Evolutionary conservation across 2,797 vertebrate genomes (phyloP), one percentile per base, ranked within the genome.

Genomic region (Phataginus tetradactyla): DNA sequence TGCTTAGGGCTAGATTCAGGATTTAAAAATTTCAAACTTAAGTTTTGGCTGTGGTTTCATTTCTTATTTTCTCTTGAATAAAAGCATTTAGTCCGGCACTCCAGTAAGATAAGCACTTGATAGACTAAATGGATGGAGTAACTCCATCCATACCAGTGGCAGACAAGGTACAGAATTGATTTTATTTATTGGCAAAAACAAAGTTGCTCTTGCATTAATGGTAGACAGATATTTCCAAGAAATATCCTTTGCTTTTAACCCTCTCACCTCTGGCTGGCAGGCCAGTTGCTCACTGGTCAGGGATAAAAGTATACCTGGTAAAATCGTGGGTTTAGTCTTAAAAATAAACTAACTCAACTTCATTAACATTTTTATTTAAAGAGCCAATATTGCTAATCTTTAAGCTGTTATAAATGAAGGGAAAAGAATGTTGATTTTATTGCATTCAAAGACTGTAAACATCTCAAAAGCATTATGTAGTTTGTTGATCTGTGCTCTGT

Each of bases 361-460:
- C n/a, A 81, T 94, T 86, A 78, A 55, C 23, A 90, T 79, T 96
- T 96, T 91, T 89, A 78, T 80, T 96, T 95, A 81, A 95, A 93
- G 15, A 83, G 5, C n/a, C 42, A 81, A n/a, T 39, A 37, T 34
- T 83, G 34, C 21, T 92, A 92, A 90, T 94, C 92, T 97, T 79
- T 42, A 0, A 87, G 59, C 93, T 96, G 7, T 95, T 97, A 96
- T 83, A 90, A 96, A 93, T 84, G 63, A 95, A 88, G 12, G 51
- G 27, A 90, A 95, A 75, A 59, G 64, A 88, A 93, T 5, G 12
- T 96, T 96, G 91, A 94, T 97, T 96, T 95, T 91, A 94, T 97
- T 97, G 94, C 91, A 94, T 97, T 92, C 5, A 93, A 96, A 98
- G 77, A 55, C 86, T 94, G 84, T 90, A 93, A 97, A 97, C 96